Evolutionary conservation across 2,797 vertebrate genomes (phyloP), one percentile per base, ranked within the genome.

Genomic region (Jordanella pulchra): DNA sequence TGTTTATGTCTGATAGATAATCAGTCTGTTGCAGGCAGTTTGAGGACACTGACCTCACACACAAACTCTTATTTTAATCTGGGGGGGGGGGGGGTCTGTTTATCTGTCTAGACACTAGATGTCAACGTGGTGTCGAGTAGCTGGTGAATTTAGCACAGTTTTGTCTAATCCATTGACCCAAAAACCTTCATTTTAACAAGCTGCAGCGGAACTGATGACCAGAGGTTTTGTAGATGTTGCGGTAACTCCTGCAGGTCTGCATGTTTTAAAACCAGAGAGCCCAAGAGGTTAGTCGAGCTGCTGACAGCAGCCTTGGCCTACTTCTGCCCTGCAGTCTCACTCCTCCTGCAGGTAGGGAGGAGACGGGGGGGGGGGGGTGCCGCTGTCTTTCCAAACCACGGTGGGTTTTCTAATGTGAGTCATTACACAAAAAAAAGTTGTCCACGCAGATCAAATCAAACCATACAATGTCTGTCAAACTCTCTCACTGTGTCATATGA

Each of bases 261-360:
- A 50, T 27, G 30, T 65, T 25, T 71, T 72, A 63, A 60, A 66
- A 23, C 7, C 35, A 30, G 44, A 13, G 60, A 51, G 65, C 69
- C 2, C 15, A 63, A 71, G 69, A 51, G 65, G 78, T 82, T 81
- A 84, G 87, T 89, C 76, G 64, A 69, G 81, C 73, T 72, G 77
- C 65, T 86, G 86, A 89, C 82, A 88, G 82, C 80, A 69, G 77
- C 73, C 47, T 77, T 89, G 89, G 79, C 87, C 87, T 85, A 86
- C 69, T 87, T 91, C 71, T 72, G 69, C 75, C 61, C 54, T 1
- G 18, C 82, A 78, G 88, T 90, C 86, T 82, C 56, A 17, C 83
- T 87, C 83, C 86, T 83, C 51, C 45, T 39, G 35, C 9, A 39
- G 35, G 35, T 39, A 39, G 35, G 35, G 35, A 39, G 3, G 17